These are phyloP conservation scores for Morpho deidamia DNA, from an alignment of 2,888 invertebrate genomes.

Conservation along the genomic window DNA sequence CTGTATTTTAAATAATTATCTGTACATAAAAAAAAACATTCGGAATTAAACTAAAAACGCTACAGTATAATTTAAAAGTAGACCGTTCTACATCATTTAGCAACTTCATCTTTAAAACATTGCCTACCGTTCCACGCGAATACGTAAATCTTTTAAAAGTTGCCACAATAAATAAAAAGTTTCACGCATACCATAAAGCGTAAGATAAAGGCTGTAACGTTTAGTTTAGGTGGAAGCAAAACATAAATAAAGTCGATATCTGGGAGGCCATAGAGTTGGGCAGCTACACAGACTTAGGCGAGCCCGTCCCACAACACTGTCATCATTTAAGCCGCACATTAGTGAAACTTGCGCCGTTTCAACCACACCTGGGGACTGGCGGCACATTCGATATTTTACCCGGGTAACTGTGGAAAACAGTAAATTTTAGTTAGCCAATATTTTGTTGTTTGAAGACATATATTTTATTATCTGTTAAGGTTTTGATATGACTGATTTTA, in stretches of 20 bases:
- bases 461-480: slow-evolving; percentile 21
- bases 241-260: slow-evolving; percentile 29
- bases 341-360: slow-evolving; percentile 71
- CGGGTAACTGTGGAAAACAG: slow-evolving; percentile 50
- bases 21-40: background rate
- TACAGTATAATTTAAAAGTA: slow-evolving; percentile 12
- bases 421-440: slow-evolving; percentile 45
- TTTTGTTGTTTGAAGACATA: slow-evolving; percentile 21
- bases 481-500: slow-evolving; percentile 16
- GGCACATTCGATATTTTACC: slow-evolving; percentile 62
- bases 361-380: slow-evolving; percentile 62
- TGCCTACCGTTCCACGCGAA: slow-evolving; percentile 19
- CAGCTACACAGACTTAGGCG: slow-evolving; percentile 35
- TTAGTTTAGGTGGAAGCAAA: slow-evolving; percentile 18
- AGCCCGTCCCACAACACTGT: slow-evolving; percentile 56
- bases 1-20: too few species aligned
- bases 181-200: slow-evolving; percentile 20
- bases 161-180: slow-evolving; percentile 23
- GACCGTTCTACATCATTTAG: slow-evolving; percentile 21
- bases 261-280: slow-evolving; percentile 23
- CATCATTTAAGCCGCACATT: slow-evolving; percentile 75
- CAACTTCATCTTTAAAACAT: slow-evolving; percentile 24
- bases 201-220: slow-evolving; percentile 20
- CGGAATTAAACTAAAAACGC: background rate
- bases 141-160: slow-evolving; percentile 21